These are phyloP conservation scores for Agriopis leucophaearia DNA, from an alignment of 2,888 invertebrate species.

Conservation along the genomic window DNA sequence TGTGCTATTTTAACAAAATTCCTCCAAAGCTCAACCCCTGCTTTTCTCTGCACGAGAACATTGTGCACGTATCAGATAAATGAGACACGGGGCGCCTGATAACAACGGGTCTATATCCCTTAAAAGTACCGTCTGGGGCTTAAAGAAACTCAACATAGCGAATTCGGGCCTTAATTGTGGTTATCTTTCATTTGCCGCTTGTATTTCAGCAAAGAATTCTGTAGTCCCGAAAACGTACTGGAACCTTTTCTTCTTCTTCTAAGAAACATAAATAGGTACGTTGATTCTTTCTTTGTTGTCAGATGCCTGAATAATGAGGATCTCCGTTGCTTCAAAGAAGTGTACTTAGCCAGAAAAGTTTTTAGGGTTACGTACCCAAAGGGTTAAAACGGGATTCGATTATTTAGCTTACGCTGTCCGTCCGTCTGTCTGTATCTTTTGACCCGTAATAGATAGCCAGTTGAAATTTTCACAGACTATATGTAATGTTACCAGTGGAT, in stretches of 20 bases:
- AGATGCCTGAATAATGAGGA: background rate
- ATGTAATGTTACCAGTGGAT: too few relatives aligned
- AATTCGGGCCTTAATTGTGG: slow-evolving; percentile 29
- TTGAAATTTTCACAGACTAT: too few relatives aligned
- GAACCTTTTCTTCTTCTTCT: background rate
- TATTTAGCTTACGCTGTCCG: too few relatives aligned
- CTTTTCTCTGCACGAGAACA: slow-evolving; percentile 30
- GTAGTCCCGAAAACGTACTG: slow-evolving; percentile 1
- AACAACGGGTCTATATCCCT: slow-evolving; percentile 36
- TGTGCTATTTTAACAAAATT: background rate
- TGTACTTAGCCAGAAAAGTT: background rate
- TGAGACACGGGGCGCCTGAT: slow-evolving; percentile 34
- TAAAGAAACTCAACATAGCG: slow-evolving; percentile 27
- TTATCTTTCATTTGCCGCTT: slow-evolving; percentile 30
- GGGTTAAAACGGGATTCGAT: too few relatives aligned
- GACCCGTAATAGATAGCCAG: too few relatives aligned
- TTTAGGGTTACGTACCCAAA: background rate
- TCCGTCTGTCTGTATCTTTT: too few relatives aligned
- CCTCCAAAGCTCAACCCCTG: slow-evolving; percentile 8
- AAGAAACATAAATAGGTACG: background rate
- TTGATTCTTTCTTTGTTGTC: background rate
- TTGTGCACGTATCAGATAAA: slow-evolving; percentile 58
- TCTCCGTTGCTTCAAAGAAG: background rate
- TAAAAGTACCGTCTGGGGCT: slow-evolving; percentile 36
- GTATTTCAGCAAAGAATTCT: slow-evolving; percentile 21